A percentile compares a stretch with the other conserved stretches of the same genome.
phyloP scores from a whole-genome alignment of 2,797 vertebrate genomes.

The Betta splendens region DNA sequence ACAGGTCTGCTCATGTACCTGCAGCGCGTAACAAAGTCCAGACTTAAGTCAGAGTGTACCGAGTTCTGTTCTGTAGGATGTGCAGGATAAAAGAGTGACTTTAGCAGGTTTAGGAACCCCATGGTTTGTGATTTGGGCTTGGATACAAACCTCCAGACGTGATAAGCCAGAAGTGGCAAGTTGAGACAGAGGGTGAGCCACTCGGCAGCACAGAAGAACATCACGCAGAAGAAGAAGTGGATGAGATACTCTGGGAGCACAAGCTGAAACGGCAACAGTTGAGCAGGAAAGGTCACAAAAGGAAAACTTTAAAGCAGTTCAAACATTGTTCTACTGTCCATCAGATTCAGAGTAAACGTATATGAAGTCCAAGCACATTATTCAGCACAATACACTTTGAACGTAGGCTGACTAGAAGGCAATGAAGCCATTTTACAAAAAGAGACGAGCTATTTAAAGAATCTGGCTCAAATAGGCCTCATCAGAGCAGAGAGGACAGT shows the following conservation, averaged over 20 bases:
- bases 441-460: constrained; percentile 35
- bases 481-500: constrained; percentile 12
- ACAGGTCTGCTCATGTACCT: constrained; percentile 89
- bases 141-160: constrained; percentile 92
- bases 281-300: neutral
- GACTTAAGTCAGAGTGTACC: neutral
- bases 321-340: neutral
- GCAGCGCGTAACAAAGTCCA: neutral
- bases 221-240: constrained; percentile 99
- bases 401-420: constrained; percentile 8
- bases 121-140: neutral
- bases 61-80: neutral
- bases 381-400: neutral
- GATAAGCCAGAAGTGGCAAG: constrained; percentile 96
- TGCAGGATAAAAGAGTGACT: neutral
- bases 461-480: constrained; percentile 23
- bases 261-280: constrained; percentile 80
- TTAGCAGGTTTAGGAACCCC: neutral
- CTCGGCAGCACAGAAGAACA: constrained; percentile 98
- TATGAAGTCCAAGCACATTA: neutral
- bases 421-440: constrained; percentile 10
- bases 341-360: constrained; percentile 7
- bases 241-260: constrained; percentile 99
- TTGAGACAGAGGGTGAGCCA: constrained; percentile 98
- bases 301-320: neutral